These are phyloP conservation scores for Chrysemys picta DNA, from an alignment of 2,113 vertebrate species.

Conservation along the genomic window DNA sequence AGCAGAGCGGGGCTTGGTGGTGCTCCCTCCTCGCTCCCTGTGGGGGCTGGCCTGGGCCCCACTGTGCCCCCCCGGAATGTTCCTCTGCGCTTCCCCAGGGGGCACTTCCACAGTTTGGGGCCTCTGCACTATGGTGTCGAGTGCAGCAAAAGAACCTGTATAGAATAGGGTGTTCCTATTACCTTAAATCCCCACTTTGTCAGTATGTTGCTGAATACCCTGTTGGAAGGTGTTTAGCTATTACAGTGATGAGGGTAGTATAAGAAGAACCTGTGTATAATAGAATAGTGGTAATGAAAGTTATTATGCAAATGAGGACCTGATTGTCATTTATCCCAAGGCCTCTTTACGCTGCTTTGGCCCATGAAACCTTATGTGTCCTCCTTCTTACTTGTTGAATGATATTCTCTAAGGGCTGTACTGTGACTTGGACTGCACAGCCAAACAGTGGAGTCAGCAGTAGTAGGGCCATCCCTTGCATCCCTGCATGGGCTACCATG, in stretches of 20 bases:
- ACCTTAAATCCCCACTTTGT: not conserved
- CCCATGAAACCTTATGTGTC: fast-evolving
- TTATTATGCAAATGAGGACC: not conserved
- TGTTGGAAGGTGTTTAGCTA: not conserved
- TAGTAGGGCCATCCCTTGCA: not conserved
- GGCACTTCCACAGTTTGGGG: too few species aligned
- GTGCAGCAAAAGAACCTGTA: not conserved
- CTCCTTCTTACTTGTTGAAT: not conserved
- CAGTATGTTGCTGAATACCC: not conserved
- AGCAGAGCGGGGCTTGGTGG: too few species aligned
- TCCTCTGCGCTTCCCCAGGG: too few species aligned
- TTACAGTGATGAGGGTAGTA: not conserved
- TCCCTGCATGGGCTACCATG: not conserved
- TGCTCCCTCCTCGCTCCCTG: too few species aligned
- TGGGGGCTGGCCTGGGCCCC: too few species aligned
- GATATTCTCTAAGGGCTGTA: not conserved
- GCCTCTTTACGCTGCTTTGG: not conserved
- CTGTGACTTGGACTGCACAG: not conserved
- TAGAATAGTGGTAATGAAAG: not conserved
- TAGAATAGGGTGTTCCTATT: not conserved
- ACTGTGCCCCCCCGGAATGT: too few species aligned
- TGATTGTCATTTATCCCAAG: not conserved
- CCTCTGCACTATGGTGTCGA: not conserved
- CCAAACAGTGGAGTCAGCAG: not conserved
- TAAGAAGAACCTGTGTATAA: not conserved